Base-by-base conservation (phyloP, 2,888 invertebrate genomes). In the Standfussiana lucernea region DNA sequence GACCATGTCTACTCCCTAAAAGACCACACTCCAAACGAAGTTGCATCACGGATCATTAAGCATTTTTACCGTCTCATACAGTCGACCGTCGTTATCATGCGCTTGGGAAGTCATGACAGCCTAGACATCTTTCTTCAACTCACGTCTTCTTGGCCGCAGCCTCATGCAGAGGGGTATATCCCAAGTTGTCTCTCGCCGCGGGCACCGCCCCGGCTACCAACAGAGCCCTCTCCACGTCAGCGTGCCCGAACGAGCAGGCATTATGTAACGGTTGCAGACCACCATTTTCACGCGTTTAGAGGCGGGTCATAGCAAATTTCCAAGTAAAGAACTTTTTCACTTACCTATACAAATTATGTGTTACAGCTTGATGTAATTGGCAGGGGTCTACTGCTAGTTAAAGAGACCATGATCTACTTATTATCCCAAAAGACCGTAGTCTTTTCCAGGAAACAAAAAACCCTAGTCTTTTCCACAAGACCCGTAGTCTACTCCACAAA, bases 101-200 rank as follows among this genome's bases (percentile, higher is more conserved):
- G n/a, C n/a, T n/a, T n/a, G n/a, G n/a, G n/a, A n/a, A n/a, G n/a
- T n/a, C n/a, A n/a, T n/a, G n/a, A n/a, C n/a, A n/a, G n/a, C n/a
- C n/a, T n/a, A n/a, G n/a, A n/a, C n/a, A n/a, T n/a, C n/a, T n/a
- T n/a, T n/a, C n/a, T n/a, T n/a, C n/a, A n/a, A n/a, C n/a, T n/a
- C n/a, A n/a, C n/a, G n/a, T n/a, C n/a, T n/a, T n/a, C n/a, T n/a
- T n/a, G n/a, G n/a, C n/a, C n/a, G n/a, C n/a, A n/a, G n/a, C n/a
- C n/a, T n/a, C n/a, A n/a, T n/a, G n/a, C n/a, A n/a, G n/a, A n/a
- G n/a, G 99, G 0, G 99, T 99, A 91, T 99, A 99, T 91, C 99
- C 99, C 99, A 99, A 99, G 95, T 99, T 99, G 93, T 99, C 99
- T 75, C n/a, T n/a, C n/a, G n/a, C n/a, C n/a, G n/a, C 99, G 1